These are phyloP conservation scores for Lamellibrachia satsuma DNA, from an alignment of 2,888 invertebrate species.

Conservation along the genomic window DNA sequence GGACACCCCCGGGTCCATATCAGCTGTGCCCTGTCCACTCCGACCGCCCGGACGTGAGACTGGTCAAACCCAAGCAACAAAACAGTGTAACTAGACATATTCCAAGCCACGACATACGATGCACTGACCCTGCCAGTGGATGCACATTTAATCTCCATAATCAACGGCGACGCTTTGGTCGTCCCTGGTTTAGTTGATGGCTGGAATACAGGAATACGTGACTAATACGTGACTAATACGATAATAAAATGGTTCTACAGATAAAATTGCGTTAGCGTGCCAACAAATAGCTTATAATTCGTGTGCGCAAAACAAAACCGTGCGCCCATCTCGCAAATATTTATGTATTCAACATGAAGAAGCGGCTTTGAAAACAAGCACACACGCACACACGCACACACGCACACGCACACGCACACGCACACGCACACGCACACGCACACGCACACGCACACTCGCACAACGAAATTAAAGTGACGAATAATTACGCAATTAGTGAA, in stretches of 20 bases:
- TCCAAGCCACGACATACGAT: too few species aligned
- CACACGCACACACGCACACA: neutral
- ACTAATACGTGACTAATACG: neutral
- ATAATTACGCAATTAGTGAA: too few species aligned
- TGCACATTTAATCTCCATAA: constrained; percentile 13
- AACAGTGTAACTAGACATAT: too few species aligned
- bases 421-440: too few species aligned
- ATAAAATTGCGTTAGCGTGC: neutral
- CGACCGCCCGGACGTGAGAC: too few species aligned
- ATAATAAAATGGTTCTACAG: neutral
- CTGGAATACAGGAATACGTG: neutral
- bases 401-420: too few species aligned
- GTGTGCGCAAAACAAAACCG: neutral
- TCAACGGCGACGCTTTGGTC: neutral
- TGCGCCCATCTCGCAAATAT: neutral
- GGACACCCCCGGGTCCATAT: too few species aligned
- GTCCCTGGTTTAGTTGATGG: neutral
- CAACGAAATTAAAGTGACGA: too few species aligned
- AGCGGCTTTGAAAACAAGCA: neutral
- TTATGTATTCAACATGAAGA: too few species aligned
- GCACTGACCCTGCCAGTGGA: neutral
- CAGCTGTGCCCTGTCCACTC: too few species aligned
- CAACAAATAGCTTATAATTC: neutral
- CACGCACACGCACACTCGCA: too few species aligned
- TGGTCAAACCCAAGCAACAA: too few species aligned